Evolutionary conservation across 2,113 vertebrate genomes (phyloP), one percentile per base, ranked within the genome.

Genomic region (Pituophis catenifer): DNA sequence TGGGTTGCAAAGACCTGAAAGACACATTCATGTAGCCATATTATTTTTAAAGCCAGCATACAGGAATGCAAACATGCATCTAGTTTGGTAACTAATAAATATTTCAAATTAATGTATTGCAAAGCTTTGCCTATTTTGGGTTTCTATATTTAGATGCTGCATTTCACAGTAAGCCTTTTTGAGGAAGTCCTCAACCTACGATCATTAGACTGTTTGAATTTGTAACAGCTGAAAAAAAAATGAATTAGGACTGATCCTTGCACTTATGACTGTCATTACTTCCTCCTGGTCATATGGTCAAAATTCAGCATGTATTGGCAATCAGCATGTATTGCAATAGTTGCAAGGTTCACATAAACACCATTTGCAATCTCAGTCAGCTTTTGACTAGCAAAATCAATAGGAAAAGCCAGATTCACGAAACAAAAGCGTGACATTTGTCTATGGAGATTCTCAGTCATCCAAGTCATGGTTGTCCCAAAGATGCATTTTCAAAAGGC

Each of bases 1-100:
- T 75, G n/a, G 57, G 91, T 93, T 89, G 26, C 48, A 94, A 94
- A 0, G 91, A 88, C 93, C 81, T 70, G 85, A 23, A 33, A n/a
- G 11, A 29, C 11, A 90, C 10, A 52, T 24, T 44, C 17, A 38
- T 9, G 21, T 26, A 86, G 23, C 9, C 54, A 3, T 29, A 13
- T 29, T 48, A 24, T 88, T 88, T 65, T 48, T 53, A 3, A 88
- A 21, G 2, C 10, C 55, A 92, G 38, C 87, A 38, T 88, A 21
- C 8, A 23, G 23, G 1, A 52, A 59, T 52, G 33, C 7, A 38
- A 81, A 21, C 7, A 21, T 38, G 75, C 17, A 19, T 19, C n/a
- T 33, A 81, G n/a, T 81, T 9, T 44, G 33, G n/a, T 8, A 81
- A 44, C 75, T 81, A 38, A 44, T 81, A 81, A 38, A 81, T 44